phyloP scores from a whole-genome alignment of 2,888 invertebrate species.

The Neocrepidodera transversa region DNA sequence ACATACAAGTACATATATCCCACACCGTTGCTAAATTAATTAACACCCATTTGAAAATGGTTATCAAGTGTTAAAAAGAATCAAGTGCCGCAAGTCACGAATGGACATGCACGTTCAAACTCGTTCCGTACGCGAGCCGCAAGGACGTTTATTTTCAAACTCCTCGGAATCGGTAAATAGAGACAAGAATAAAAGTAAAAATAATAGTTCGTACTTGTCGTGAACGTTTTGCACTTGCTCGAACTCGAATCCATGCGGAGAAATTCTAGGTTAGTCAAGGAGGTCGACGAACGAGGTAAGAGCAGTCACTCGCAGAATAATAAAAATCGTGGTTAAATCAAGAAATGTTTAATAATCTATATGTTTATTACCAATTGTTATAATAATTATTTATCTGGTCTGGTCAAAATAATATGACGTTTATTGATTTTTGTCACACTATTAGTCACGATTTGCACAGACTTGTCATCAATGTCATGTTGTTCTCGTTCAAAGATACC shows the following conservation, averaged over 20 bases:
- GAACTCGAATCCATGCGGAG: constrained; percentile 31
- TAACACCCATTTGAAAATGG: constrained; percentile 29
- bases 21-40: constrained; percentile 36
- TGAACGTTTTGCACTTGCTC: neutral
- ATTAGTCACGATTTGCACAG: no score
- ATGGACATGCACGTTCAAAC: constrained; percentile 33
- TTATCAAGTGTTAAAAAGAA: constrained; percentile 6
- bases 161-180: constrained; percentile 15
- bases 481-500: no score
- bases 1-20: constrained; percentile 17
- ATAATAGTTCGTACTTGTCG: neutral
- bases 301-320: no score
- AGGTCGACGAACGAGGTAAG: constrained; percentile 27
- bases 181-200: constrained; percentile 4
- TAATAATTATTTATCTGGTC: no score
- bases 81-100: constrained; percentile 7
- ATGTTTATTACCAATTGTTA: no score
- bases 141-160: constrained; percentile 43
- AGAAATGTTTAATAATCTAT: no score
- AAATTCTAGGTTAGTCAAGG: constrained; percentile 46
- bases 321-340: no score
- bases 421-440: no score
- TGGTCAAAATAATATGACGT: no score
- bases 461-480: no score
- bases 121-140: constrained; percentile 40